phyloP scores from a whole-genome alignment of 1,140 invertebrate species.

The Trachymyrmex cornetzi region DNA sequence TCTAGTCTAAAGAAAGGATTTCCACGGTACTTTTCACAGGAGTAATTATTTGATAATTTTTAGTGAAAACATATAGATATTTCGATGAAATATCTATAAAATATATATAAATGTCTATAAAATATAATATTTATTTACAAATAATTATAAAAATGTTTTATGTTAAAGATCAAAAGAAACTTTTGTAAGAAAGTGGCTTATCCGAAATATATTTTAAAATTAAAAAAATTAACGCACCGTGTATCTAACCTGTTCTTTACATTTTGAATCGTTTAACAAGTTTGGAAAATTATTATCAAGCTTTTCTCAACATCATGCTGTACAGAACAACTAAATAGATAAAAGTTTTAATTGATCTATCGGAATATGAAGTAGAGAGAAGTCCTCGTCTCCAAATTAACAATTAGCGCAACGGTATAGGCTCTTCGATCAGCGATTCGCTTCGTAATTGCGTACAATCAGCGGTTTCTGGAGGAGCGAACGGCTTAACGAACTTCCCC shows the following conservation, averaged over 20 bases:
- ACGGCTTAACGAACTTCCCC: constrained; percentile 73
- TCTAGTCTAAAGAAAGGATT: not conserved
- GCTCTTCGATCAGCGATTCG: constrained; percentile 51
- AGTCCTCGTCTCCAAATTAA: constrained; percentile 54
- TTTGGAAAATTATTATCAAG: constrained; percentile 2
- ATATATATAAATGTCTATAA: not conserved
- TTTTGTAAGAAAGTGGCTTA: not conserved
- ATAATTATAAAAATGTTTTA: not conserved
- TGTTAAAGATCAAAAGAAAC: not conserved
- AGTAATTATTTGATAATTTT: not conserved
- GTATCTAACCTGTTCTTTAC: not conserved
- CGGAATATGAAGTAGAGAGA: constrained; percentile 12
- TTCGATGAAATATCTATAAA: not conserved
- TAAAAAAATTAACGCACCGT: not conserved
- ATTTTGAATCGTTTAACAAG: not conserved
- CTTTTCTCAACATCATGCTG: not conserved
- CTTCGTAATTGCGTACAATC: constrained; percentile 71
- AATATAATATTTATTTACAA: not conserved
- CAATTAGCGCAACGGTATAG: constrained; percentile 45
- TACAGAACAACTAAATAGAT: constrained; percentile 28
- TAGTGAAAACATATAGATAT: not conserved
- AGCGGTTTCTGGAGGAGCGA: constrained; percentile 66
- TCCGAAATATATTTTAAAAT: not conserved
- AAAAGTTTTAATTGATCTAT: constrained; percentile 63
- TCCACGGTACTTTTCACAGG: not conserved